These are phyloP conservation scores for Arenaria interpres DNA, from an alignment of 2,113 vertebrate species.

Conservation along the genomic window DNA sequence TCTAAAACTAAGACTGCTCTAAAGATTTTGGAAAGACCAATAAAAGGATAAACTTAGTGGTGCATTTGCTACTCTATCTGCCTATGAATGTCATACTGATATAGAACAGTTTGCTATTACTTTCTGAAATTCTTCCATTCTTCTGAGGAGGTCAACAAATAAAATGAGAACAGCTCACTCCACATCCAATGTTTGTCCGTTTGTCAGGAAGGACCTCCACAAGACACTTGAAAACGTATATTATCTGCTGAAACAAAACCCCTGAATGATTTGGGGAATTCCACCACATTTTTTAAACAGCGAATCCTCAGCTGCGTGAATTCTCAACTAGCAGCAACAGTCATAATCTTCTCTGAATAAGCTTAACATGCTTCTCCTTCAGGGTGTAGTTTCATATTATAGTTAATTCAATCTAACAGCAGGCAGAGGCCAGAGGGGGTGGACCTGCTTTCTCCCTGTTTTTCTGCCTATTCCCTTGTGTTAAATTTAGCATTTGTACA, in stretches of 20 bases:
- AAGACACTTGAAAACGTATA: background rate
- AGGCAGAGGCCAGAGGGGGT: background rate
- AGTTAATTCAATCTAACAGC: slow-evolving; percentile 15
- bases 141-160: background rate
- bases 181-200: background rate
- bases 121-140: background rate
- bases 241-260: background rate
- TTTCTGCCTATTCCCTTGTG: background rate
- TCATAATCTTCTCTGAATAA: background rate
- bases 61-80: background rate
- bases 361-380: background rate
- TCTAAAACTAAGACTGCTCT: background rate
- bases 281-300: background rate
- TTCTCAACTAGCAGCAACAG: background rate
- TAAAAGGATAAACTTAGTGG: background rate
- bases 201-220: background rate
- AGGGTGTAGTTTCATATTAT: background rate
- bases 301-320: background rate
- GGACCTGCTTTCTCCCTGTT: background rate
- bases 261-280: background rate
- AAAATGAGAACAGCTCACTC: background rate
- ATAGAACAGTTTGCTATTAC: background rate
- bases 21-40: background rate
- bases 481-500: background rate
- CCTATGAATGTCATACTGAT: background rate